Percentiles rank a stretch among this genome's conserved stretches.
phyloP scores from a whole-genome alignment of 2,888 invertebrate genomes.

The Hyposoter didymator region DNA sequence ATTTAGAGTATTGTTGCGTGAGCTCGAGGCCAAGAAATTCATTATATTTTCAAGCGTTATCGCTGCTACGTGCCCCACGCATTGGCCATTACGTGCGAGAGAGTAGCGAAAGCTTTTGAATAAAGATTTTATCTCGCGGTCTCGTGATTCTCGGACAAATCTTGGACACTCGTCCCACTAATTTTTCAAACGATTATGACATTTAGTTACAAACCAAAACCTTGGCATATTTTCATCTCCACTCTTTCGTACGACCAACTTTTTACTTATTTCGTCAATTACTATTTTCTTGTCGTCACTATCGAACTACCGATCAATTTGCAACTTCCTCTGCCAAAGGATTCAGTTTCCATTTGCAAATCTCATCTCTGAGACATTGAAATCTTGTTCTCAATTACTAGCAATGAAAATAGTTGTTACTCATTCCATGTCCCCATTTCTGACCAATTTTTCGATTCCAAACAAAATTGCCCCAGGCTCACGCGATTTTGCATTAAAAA shows the following conservation, averaged over 20 bases:
- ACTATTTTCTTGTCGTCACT: too few relatives aligned
- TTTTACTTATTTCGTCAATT: neutral
- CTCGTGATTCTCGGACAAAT: constrained; percentile 19
- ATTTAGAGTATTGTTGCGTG: constrained; percentile 42
- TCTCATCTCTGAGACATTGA: too few relatives aligned
- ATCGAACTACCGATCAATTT: too few relatives aligned
- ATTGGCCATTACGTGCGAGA: neutral
- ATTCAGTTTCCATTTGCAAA: too few relatives aligned
- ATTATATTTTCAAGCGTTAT: constrained; percentile 8
- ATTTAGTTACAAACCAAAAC: neutral
- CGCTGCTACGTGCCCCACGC: constrained; percentile 1
- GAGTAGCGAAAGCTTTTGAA: neutral
- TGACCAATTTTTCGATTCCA: too few relatives aligned
- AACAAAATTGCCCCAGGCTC: too few relatives aligned
- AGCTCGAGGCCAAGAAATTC: constrained; percentile 27
- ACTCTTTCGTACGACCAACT: neutral
- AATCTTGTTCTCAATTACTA: too few relatives aligned
- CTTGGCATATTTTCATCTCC: neutral
- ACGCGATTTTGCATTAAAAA: too few relatives aligned
- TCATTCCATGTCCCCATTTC: too few relatives aligned
- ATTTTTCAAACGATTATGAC: neutral
- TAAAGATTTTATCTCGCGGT: constrained; percentile 11
- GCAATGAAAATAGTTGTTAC: too few relatives aligned
- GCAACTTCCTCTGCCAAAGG: too few relatives aligned
- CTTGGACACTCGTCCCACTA: constrained; percentile 3